Evolutionary conservation across 2,113 vertebrate genomes (phyloP), one percentile per base, ranked within the genome.

Genomic region (Corythornis vintsioides): DNA sequence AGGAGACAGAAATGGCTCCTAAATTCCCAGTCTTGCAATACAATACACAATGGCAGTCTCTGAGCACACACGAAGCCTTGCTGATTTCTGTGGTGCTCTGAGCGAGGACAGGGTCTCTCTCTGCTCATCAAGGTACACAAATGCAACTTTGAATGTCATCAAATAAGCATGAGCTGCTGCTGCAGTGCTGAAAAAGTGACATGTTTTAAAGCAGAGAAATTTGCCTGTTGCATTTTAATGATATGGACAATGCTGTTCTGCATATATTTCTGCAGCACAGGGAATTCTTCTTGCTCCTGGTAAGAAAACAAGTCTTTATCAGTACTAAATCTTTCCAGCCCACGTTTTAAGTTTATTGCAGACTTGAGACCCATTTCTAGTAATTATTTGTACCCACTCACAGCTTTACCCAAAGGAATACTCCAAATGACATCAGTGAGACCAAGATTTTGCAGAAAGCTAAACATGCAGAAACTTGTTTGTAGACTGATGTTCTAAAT

Each of bases 181-280:
- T 95, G 95, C 94, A 96, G 40, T 96, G 90, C 96, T 93, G 84
- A 89, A 52, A 66, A 93, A 77, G 55, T 92, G 92, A 70, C 91
- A 93, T 50, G 33, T 73, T 92, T 93, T 60, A 70, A 79, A 94
- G 89, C 78, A 22, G 76, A 76, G 56, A 75, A 76, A 63, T 47
- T 76, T 6, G 2, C 52, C 78, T 77, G 78, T 52, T 91, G 78
- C 75, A 77, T 83, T 78, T 63, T 70, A 73, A 75, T 66, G 70
- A 77, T 52, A 85, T 0, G 1, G 52, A 59, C 67, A 80, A 18
- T 45, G 81, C 89, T 77, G 56, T 73, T 66, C 82, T 74, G 35
- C n/a, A 42, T 3, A 0, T 42, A 84, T 55, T 91, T 87, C 67
- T 89, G 60, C 84, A 88, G 86, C 71, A 66, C 35, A 0, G 4